A percentile compares a stretch with the other conserved stretches of the same genome.
These are phyloP conservation scores for Burhinus bistriatus DNA, from an alignment of 2,113 vertebrate genomes.

Conservation along the genomic window DNA sequence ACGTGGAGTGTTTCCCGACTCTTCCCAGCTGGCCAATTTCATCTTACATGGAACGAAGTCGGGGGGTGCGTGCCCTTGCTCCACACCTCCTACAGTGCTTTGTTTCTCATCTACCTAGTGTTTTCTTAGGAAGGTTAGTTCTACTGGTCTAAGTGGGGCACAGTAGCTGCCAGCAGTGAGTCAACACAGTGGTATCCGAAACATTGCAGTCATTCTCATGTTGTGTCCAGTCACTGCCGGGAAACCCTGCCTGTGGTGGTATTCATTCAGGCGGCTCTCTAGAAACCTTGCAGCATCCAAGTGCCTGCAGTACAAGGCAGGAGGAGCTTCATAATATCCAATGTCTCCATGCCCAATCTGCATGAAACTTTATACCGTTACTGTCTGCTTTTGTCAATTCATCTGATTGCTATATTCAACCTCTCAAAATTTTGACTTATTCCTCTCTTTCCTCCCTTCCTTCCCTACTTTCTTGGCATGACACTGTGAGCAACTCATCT, in stretches of 20 bases:
- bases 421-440: not conserved
- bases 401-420: not conserved
- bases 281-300: not conserved
- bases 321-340: not conserved
- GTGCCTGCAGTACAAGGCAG: not conserved
- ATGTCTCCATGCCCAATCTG: not conserved
- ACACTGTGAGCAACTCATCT: not conserved
- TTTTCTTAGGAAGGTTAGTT: not conserved
- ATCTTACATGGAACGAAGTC: not conserved
- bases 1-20: fast-evolving
- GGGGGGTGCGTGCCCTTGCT: fast-evolving
- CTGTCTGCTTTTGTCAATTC: not conserved
- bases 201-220: not conserved
- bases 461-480: not conserved
- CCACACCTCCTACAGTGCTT: fast-evolving
- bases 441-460: not conserved
- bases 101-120: not conserved
- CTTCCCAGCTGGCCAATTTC: not conserved
- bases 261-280: not conserved
- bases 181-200: not conserved
- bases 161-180: not conserved
- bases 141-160: not conserved
- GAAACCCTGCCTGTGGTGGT: not conserved
- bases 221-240: not conserved
- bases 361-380: not conserved